A percentile compares a stretch with the other conserved stretches of the same genome.
phyloP scores from a whole-genome alignment of 2,888 invertebrate species.

The Lepidocyrtinus sp. region DNA sequence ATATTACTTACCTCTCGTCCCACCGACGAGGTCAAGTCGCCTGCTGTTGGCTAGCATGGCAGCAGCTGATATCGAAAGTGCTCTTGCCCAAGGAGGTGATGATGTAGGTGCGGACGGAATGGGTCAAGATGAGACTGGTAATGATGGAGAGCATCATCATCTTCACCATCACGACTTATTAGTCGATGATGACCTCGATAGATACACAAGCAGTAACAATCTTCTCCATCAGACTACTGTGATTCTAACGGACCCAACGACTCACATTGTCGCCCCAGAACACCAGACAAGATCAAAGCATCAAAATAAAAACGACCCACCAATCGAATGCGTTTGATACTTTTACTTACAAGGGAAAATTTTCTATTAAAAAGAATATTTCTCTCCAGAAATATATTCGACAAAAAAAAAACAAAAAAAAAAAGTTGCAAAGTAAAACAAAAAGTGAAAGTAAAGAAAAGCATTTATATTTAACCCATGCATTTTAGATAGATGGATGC shows the following conservation, averaged over 20 bases:
- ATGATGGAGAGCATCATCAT: constrained; percentile 20
- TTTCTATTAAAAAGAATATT: not conserved
- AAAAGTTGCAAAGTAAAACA: constrained; percentile 6
- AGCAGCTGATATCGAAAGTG: constrained; percentile 66
- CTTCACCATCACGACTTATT: constrained; percentile 30
- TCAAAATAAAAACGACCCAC: constrained; percentile 58
- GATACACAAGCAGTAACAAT: constrained; percentile 21
- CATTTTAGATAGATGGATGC: too few relatives aligned
- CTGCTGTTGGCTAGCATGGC: constrained; percentile 65
- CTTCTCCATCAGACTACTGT: constrained; percentile 41
- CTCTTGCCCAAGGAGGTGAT: constrained; percentile 50
- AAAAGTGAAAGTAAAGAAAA: not conserved
- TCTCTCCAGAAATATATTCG: not conserved
- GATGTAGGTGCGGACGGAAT: not conserved
- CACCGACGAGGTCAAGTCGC: constrained; percentile 66
- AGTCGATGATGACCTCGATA: constrained; percentile 34
- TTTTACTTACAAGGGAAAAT: constrained; percentile 28
- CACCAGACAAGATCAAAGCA: constrained; percentile 60
- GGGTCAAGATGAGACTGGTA: constrained; percentile 45
- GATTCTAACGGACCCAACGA: constrained; percentile 63
- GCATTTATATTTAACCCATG: not conserved
- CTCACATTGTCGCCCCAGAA: constrained; percentile 67
- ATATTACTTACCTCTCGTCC: constrained; percentile 80
- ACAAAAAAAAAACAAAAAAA: constrained; percentile 8
- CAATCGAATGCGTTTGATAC: constrained; percentile 69